Evolutionary conservation across 2,113 vertebrate species (phyloP), one percentile per base, ranked within the genome.

Genomic region (Amphiprion percula): DNA sequence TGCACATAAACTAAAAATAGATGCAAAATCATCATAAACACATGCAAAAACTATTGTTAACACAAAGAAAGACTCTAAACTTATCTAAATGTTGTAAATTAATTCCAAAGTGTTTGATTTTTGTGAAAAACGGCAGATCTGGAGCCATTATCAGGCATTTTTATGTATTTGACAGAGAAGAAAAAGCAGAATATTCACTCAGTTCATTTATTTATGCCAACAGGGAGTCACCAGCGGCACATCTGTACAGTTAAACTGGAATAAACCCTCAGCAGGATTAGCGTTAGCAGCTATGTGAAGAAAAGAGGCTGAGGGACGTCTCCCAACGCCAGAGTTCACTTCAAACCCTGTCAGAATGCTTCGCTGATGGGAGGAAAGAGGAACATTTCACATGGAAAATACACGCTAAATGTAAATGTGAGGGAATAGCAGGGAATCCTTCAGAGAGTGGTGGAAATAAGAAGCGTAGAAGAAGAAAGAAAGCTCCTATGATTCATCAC

Each of bases 281-380:
- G 21, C 0, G 16, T 37, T 16, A 33, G 53, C 5, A 11, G 10
- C 16, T 60, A 33, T 55, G 37, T 19, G 1, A 6, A 2, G 15
- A 1, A 26, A 33, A 15, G 53, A 62, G 26, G 8, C 23, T 12
- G 19, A 28, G 60, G 65, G 50, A 82, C 61, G 30, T 7, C 19
- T 71, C 59, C 37, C 26, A 1, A 62, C 4, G 3, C 59, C 49
- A 2, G 30, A 14, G 33, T 37, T 85, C 26, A 28, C 46, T 64
- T 81, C 67, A 82, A 73, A 73, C 71, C 63, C 28, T 77, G 68
- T 76, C 70, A 82, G 60, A 39, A 66, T 26, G 39, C 56, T 76
- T 82, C 79, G 65, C 78, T 52, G 56, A 54, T 46, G 23, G 5
- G 1, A 1, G 41, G 33, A 52, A 30, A 49, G 49, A 50, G 50